phyloP scores from a whole-genome alignment of 2,888 invertebrate species.

The Leistus spinibarbis region DNA sequence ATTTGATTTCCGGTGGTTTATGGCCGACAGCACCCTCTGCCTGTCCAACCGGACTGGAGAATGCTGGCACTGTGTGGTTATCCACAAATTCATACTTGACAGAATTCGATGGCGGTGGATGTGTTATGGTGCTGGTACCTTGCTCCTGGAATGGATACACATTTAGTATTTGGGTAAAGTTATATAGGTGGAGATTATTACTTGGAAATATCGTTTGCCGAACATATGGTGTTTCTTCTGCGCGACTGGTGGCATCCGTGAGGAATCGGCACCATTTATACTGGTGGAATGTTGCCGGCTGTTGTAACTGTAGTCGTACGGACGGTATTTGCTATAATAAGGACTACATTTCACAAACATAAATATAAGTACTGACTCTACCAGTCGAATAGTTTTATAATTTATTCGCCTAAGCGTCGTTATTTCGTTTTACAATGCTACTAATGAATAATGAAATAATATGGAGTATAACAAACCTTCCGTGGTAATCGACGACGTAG shows the following conservation, averaged over 20 bases:
- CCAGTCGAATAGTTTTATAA: background rate
- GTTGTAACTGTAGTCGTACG: conserved; percentile 74
- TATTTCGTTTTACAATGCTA: background rate
- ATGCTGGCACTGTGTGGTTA: conserved; percentile 47
- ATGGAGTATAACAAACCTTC: conserved; percentile 53
- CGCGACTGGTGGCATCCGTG: conserved; percentile 69
- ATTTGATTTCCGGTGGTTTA: conserved; percentile 68
- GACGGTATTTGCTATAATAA: conserved; percentile 68
- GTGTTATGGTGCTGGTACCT: conserved; percentile 46
- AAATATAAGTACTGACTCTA: background rate
- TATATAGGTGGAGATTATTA: no score
- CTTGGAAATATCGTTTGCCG: conserved; percentile 85
- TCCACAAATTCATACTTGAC: conserved; percentile 67
- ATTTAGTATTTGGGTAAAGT: background rate
- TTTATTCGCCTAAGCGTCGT: background rate
- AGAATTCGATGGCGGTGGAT: conserved; percentile 51
- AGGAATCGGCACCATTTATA: conserved; percentile 57
- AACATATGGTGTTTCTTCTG: conserved; percentile 95
- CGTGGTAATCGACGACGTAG: conserved; percentile 76
- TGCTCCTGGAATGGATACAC: conserved; percentile 47
- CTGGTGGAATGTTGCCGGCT: conserved; percentile 59
- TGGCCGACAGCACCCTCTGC: conserved; percentile 59
- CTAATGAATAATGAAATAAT: background rate
- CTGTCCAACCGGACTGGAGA: conserved; percentile 51
- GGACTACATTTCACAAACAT: conserved; percentile 20